Conservation (phyloP, 2,113 vertebrate genomes). For the Galeopterus variegatus region DNA sequence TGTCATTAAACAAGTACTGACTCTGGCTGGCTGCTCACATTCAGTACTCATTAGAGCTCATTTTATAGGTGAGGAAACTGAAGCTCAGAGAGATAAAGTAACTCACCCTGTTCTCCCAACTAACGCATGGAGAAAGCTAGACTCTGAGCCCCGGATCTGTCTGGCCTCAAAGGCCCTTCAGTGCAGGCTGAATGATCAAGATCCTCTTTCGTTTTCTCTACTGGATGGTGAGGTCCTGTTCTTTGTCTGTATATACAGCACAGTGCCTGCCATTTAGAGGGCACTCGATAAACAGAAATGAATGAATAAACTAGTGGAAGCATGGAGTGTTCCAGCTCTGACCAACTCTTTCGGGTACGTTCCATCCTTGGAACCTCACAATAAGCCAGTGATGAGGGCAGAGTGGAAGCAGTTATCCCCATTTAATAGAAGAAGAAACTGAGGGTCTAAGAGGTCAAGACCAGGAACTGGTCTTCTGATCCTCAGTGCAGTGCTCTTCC, state of each 20-base stretch:
- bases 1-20: not conserved
- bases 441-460: not conserved
- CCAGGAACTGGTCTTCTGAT: not conserved
- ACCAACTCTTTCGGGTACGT: not conserved
- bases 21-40: not conserved
- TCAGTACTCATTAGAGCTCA: not conserved
- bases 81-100: not conserved
- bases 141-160: not conserved
- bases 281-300: not conserved
- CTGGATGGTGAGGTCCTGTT: not conserved
- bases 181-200: not conserved
- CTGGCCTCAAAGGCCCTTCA: not conserved
- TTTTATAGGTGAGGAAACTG: not conserved
- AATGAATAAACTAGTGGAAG: not conserved
- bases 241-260: not conserved
- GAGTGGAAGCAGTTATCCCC: not conserved
- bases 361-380: not conserved
- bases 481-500: not conserved
- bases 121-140: not conserved
- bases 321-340: accelerated
- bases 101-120: not conserved
- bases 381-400: not conserved
- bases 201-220: not conserved
- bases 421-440: not conserved
- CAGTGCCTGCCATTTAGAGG: not conserved